A percentile compares a stretch with the other conserved stretches of the same genome.
Conservation (phyloP, 2,113 vertebrate genomes). For the Ia io region DNA sequence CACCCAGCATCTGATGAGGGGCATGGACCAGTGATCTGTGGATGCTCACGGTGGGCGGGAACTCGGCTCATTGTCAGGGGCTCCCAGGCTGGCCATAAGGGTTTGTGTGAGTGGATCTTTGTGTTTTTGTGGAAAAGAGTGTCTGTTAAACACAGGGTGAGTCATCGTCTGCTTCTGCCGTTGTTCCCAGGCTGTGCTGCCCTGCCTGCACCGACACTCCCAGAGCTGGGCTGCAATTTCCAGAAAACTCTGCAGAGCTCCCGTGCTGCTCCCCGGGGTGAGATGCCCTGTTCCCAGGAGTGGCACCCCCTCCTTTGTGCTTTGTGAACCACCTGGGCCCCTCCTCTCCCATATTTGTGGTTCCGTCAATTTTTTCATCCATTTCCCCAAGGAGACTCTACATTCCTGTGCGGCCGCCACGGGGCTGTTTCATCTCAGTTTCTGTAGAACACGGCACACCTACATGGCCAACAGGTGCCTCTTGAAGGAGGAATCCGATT, state of each 20-base stretch:
- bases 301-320: too few species aligned
- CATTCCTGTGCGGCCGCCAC: neutral
- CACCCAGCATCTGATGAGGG: neutral
- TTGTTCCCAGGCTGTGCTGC: neutral
- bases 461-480: accelerated
- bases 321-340: neutral
- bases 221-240: neutral
- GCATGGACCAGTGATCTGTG: accelerated
- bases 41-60: neutral
- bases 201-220: neutral
- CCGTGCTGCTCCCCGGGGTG: neutral
- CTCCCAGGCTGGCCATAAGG: neutral
- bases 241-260: neutral
- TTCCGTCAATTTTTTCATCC: accelerated
- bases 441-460: neutral
- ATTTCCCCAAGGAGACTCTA: accelerated
- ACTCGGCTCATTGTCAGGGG: neutral
- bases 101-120: neutral
- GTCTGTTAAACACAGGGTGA: neutral
- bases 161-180: neutral
- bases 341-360: accelerated
- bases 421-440: neutral
- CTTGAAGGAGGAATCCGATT: neutral
- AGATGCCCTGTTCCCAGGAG: neutral
- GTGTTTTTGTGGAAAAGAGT: neutral